phyloP scores from a whole-genome alignment of 1,140 invertebrate species.

The Parapsyche elsis region DNA sequence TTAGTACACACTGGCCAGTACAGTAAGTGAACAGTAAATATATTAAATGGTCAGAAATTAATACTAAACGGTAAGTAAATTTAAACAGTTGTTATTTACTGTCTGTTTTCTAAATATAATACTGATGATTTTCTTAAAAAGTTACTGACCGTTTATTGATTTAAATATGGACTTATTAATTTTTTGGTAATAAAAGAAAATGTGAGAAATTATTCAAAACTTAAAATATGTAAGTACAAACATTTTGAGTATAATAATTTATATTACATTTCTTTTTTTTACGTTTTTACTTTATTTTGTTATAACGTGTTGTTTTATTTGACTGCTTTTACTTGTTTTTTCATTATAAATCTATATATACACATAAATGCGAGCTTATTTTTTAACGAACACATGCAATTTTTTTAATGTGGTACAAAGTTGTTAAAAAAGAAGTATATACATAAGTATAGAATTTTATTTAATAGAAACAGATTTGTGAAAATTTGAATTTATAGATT shows the following conservation, averaged over 20 bases:
- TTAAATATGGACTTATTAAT: too few relatives aligned
- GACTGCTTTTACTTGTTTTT: background rate
- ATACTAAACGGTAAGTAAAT: too few relatives aligned
- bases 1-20: too few relatives aligned
- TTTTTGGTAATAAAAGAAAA: too few relatives aligned
- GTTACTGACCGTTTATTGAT: too few relatives aligned
- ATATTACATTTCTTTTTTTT: background rate
- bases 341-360: background rate
- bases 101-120: too few relatives aligned
- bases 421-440: background rate
- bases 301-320: background rate
- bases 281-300: background rate
- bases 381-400: background rate
- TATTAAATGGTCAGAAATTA: too few relatives aligned
- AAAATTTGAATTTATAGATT: slow-evolving; percentile 38
- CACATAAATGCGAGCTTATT: background rate
- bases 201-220: too few relatives aligned
- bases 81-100: too few relatives aligned
- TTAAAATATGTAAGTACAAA: background rate
- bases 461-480: slow-evolving; percentile 12
- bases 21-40: too few relatives aligned
- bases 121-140: too few relatives aligned
- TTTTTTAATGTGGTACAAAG: slow-evolving; percentile 15
- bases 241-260: background rate
- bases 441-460: slow-evolving; percentile 11